Percentiles rank a stretch among this genome's conserved stretches.
phyloP scores from a whole-genome alignment of 2,888 invertebrate species.

The Athalia circularis region DNA sequence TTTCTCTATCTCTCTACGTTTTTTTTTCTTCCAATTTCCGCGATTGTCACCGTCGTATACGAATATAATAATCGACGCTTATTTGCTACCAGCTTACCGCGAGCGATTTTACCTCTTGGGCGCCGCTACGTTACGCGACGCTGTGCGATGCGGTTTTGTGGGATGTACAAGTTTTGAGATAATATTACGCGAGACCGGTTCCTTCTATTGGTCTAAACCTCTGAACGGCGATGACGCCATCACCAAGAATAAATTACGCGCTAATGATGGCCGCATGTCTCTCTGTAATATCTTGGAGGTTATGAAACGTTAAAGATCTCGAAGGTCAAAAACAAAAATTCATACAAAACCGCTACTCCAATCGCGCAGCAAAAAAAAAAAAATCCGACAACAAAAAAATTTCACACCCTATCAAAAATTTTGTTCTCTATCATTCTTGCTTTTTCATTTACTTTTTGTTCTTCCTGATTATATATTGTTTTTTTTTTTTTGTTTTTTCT shows the following conservation, averaged over 20 bases:
- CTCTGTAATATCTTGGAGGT: constrained; percentile 51
- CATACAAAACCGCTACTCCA: no score
- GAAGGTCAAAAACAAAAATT: constrained; percentile 27
- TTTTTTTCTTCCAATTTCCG: not conserved
- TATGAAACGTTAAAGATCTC: constrained; percentile 63
- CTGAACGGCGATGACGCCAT: constrained; percentile 63
- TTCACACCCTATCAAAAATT: not conserved
- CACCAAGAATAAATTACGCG: constrained; percentile 65
- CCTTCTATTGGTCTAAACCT: constrained; percentile 58
- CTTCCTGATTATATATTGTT: not conserved
- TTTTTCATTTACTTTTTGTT: not conserved
- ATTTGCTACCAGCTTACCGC: constrained; percentile 8
- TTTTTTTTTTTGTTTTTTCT: constrained; percentile 44
- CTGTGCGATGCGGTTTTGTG: not conserved
- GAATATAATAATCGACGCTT: no score
- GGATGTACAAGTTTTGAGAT: no score
- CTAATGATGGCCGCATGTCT: constrained; percentile 47
- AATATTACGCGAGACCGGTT: constrained; percentile 54
- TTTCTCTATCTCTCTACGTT: no score
- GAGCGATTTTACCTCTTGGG: not conserved
- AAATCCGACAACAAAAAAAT: no score
- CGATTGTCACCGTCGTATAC: not conserved
- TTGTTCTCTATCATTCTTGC: not conserved
- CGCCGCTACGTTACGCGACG: not conserved
- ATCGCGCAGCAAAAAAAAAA: no score